Conservation (phyloP, 2,797 vertebrate genomes). For the Takifugu rubripes region DNA sequence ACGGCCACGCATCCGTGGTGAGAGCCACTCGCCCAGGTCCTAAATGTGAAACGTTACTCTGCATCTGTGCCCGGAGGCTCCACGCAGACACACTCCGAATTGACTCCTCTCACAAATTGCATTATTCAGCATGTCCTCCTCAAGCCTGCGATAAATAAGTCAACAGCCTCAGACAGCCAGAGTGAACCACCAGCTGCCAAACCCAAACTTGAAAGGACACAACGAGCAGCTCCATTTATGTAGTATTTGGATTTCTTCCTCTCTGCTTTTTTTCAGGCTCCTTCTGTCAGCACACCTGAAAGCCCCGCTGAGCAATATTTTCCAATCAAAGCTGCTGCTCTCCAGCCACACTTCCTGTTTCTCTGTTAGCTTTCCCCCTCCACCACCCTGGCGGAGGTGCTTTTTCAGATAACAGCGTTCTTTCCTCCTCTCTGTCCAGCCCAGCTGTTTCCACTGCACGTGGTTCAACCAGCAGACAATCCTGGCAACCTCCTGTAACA, state of each 20-base stretch:
- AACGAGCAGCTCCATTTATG: slow-evolving; percentile 26
- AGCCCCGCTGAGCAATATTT: slow-evolving; percentile 33
- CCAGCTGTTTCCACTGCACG: slow-evolving; percentile 70
- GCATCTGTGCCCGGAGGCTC: slow-evolving; percentile 20
- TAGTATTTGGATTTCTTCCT: background rate
- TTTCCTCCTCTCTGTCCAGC: slow-evolving; percentile 38
- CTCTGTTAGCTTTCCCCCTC: slow-evolving; percentile 56
- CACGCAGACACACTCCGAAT: slow-evolving; percentile 44
- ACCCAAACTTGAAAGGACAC: slow-evolving; percentile 54
- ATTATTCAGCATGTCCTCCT: slow-evolving; percentile 70
- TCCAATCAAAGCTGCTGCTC: slow-evolving; percentile 34
- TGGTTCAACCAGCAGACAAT: slow-evolving; percentile 58
- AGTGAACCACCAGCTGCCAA: slow-evolving; percentile 47
- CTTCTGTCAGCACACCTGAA: slow-evolving; percentile 43
- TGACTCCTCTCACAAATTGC: slow-evolving; percentile 55
- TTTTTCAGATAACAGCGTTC: slow-evolving; percentile 58
- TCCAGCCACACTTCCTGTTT: slow-evolving; percentile 61
- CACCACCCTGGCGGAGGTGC: slow-evolving; percentile 34
- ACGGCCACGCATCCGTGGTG: background rate
- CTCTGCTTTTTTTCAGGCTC: background rate
- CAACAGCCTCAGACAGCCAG: slow-evolving; percentile 55
- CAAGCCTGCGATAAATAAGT: slow-evolving; percentile 71
- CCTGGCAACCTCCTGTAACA: slow-evolving; percentile 40
- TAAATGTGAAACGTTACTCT: slow-evolving; percentile 15
- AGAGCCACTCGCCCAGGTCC: background rate